Base-by-base conservation (phyloP, 2,888 invertebrate genomes). In the Acrobasis suavella region DNA sequence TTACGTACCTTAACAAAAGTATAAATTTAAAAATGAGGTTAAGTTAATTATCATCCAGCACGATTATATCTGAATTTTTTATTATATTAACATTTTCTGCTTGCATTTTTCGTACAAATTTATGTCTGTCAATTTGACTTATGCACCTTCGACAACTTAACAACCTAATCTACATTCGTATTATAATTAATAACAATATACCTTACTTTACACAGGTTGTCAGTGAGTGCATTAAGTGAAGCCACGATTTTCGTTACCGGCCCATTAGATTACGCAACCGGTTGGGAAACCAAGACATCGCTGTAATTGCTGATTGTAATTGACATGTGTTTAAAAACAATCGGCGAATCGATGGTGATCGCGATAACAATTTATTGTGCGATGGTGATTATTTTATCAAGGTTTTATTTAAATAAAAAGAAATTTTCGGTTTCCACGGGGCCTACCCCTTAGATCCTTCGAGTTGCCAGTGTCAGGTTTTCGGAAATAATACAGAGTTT, bases 281-380 rank as follows among this genome's bases (percentile, higher is more conserved):
- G 55, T 39, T 39, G 10, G 9, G 55, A 15, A 55, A 38, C 39
- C 16, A 39, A 55, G 12, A 38, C 39, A 37, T 22, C 12, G 38
- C 6, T 16, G 16, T 55, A 55, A 54, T 54, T 54, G 55, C 55
- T 55, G 16, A 39, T 15, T 9, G 55, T 55, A 55, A 55, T 55
- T 55, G 55, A 55, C 55, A 39, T 39, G 55, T 55, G 55, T 55
- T 55, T 55, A 55, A 55, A 39, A 55, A 32, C 7, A 32, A 32
- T 32, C 12, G 39, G 39, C 16, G 55, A 16, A 38, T 2, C 22
- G 22, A 22, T 22, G 3, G 2, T 22, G 3, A 22, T 22, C 32
- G 16, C 15, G 55, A 55, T 55, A 55, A 55, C 16, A 15, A 39
- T n/a, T n/a, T n/a, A n/a, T n/a, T n/a, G n/a, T n/a, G n/a, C n/a